These are phyloP conservation scores for Sebastes vulpes DNA, from an alignment of 2,797 vertebrate species.

Conservation along the genomic window DNA sequence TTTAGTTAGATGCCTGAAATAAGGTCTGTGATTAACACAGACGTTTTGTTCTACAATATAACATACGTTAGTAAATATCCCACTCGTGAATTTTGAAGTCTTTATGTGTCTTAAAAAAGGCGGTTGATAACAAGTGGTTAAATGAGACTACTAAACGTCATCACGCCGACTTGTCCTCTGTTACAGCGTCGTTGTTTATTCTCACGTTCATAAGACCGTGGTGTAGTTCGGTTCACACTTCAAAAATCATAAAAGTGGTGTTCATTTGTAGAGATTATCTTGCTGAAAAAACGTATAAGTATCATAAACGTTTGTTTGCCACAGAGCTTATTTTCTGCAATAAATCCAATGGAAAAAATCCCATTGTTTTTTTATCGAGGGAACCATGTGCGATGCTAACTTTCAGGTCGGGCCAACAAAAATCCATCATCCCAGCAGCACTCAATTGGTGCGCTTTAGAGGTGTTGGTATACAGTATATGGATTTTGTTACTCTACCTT, in stretches of 20 bases:
- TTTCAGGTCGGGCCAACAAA: neutral
- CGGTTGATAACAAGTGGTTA: too few species aligned
- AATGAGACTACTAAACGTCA: neutral
- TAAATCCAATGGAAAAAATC: rapidly evolving
- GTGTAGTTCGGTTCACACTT: neutral
- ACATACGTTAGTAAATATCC: neutral
- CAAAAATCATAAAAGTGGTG: neutral
- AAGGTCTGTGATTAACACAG: too few species aligned
- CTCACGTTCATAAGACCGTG: neutral
- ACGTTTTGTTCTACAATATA: too few species aligned
- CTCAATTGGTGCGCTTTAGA: neutral
- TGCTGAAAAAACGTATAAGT: too few species aligned
- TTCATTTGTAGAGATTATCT: neutral
- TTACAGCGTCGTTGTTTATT: neutral
- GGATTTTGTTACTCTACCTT: neutral
- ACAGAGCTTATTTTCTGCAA: neutral
- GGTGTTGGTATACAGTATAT: neutral
- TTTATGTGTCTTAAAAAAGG: too few species aligned
- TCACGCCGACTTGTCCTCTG: neutral
- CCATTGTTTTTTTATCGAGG: too few species aligned
- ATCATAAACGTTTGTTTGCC: neutral
- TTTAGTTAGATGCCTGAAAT: neutral
- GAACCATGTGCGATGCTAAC: too few species aligned
- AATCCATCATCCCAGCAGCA: neutral
- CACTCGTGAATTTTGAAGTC: neutral